Percentiles rank a stretch among this genome's conserved stretches.
Conservation (phyloP, 2,113 vertebrate genomes). For the Engraulis encrasicolus region DNA sequence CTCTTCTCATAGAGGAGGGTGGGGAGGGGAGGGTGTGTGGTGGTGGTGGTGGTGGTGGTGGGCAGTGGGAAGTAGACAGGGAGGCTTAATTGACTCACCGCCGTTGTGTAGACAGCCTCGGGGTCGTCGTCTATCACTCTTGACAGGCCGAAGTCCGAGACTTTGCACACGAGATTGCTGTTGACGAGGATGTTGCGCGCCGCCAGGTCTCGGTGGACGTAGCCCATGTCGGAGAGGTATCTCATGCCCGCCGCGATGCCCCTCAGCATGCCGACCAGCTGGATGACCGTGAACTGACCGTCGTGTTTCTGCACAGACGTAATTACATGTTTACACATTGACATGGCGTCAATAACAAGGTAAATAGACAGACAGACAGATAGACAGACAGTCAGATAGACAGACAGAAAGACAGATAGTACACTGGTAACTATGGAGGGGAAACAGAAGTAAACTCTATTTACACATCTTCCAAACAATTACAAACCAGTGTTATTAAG, state of each 20-base stretch:
- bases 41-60: neutral
- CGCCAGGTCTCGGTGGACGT: constrained; percentile 96
- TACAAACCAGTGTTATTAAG: too few relatives aligned
- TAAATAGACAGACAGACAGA: constrained; percentile 8
- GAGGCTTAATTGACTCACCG: constrained; percentile 81
- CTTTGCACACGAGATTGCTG: constrained; percentile 99
- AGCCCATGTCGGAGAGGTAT: constrained; percentile 97
- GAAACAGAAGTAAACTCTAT: too few relatives aligned
- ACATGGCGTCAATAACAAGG: too few relatives aligned
- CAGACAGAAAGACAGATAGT: constrained; percentile 4
- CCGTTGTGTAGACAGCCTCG: constrained; percentile 97
- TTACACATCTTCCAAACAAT: too few relatives aligned
- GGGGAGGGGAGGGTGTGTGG: constrained; percentile 22
- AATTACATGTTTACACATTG: too few relatives aligned
- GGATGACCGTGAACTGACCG: constrained; percentile 97
- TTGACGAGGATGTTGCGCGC: constrained; percentile 99
- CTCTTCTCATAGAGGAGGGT: constrained; percentile 30
- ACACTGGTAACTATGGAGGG: neutral
- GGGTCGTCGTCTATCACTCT: constrained; percentile 97
- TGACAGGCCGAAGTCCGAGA: constrained; percentile 97
- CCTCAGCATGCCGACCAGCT: constrained; percentile 96
- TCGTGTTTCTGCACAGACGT: constrained; percentile 87
- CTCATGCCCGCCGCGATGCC: constrained; percentile 98
- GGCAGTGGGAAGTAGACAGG: too few relatives aligned
- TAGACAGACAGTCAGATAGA: neutral